These are phyloP conservation scores for Pilophorus perplexus DNA, from an alignment of 2,888 invertebrate species.

Conservation along the genomic window DNA sequence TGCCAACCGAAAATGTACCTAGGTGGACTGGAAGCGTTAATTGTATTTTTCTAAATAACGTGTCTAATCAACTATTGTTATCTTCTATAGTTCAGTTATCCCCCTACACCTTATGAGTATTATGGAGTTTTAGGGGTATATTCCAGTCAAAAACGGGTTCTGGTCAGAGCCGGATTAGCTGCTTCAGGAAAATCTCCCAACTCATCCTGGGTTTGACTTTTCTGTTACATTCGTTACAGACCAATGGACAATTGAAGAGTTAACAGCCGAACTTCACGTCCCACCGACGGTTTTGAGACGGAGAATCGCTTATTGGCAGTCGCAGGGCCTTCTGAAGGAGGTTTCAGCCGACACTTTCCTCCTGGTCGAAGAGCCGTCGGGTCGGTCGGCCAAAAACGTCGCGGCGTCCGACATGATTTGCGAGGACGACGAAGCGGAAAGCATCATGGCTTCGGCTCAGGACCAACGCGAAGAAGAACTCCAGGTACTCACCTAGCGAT, in stretches of 20 bases:
- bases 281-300: conserved; percentile 79
- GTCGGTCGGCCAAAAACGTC: conserved; percentile 59
- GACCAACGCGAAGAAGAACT: conserved; percentile 92
- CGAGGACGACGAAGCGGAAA: conserved; percentile 88
- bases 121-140: too few species aligned
- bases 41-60: too few species aligned
- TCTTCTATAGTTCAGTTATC: too few species aligned
- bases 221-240: conserved; percentile 55
- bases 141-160: too few species aligned
- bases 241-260: conserved; percentile 82
- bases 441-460: conserved; percentile 91
- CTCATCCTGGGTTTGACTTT: too few species aligned
- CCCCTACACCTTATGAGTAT: too few species aligned
- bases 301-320: conserved; percentile 91
- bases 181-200: too few species aligned
- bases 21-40: too few species aligned
- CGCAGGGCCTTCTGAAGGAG: conserved; percentile 77
- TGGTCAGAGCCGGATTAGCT: too few species aligned
- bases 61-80: too few species aligned
- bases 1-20: too few species aligned
- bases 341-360: conserved; percentile 70
- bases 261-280: conserved; percentile 82
- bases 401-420: conserved; percentile 63
- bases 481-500: conserved; percentile 58
- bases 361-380: conserved; percentile 63